Percentiles rank a stretch among this genome's conserved stretches.
phyloP scores from a whole-genome alignment of 2,113 vertebrate genomes.

The Leucoraja erinaceus region DNA sequence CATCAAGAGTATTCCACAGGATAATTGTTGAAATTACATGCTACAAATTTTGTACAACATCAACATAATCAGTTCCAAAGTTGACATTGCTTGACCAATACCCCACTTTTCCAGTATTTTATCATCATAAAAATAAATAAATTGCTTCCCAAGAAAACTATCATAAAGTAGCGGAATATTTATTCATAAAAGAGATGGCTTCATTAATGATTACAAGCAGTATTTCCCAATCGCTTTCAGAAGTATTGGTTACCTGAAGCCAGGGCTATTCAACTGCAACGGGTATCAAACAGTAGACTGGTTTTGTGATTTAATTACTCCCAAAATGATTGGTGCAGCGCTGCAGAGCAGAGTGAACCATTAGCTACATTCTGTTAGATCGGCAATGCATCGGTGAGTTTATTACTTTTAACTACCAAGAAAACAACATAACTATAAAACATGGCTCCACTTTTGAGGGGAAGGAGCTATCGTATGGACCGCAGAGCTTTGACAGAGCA shows the following conservation, averaged over 20 bases:
- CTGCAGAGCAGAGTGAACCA: background rate
- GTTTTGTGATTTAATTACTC: background rate
- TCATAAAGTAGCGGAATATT: background rate
- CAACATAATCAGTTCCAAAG: background rate
- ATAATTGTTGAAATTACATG: background rate
- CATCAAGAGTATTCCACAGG: background rate
- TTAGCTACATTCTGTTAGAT: conserved; percentile 26
- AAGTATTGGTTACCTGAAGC: background rate
- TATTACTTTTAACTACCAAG: background rate
- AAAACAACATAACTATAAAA: conserved; percentile 24
- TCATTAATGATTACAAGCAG: conserved; percentile 26
- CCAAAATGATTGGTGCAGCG: background rate
- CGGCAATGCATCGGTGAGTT: background rate
- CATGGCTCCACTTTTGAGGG: background rate
- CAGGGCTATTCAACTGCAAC: conserved; percentile 3
- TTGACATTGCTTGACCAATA: background rate
- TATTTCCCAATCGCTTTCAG: background rate
- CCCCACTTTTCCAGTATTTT: background rate
- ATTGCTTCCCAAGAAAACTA: background rate
- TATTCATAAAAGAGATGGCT: background rate
- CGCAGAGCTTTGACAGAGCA: background rate
- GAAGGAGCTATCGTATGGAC: background rate
- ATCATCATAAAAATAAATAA: background rate
- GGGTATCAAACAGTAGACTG: background rate
- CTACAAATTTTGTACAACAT: background rate